Percentiles rank a stretch among this genome's conserved stretches.
Evolutionary conservation across 2,797 vertebrate species (phyloP).

Genomic region (Rhynchotus rufescens): DNA sequence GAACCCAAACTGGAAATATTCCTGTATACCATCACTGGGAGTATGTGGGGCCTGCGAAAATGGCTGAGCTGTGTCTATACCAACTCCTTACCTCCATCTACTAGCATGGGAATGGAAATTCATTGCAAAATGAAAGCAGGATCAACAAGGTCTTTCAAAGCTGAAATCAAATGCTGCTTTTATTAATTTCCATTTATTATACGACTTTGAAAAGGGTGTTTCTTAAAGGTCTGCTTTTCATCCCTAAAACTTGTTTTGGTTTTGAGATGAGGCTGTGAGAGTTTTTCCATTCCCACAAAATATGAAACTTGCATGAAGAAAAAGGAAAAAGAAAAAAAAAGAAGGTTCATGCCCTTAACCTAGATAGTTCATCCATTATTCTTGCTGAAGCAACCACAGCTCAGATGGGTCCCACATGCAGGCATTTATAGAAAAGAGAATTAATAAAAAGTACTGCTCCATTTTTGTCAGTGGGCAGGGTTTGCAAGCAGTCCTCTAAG

Average conservation of each 20-base stretch:
- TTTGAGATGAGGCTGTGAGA: not conserved
- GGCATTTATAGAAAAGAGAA: not conserved
- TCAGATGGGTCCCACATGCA: not conserved
- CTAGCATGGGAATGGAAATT: not conserved
- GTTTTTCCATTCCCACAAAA: not conserved
- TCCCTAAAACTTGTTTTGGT: not conserved
- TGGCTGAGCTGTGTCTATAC: not conserved
- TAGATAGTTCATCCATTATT: not conserved
- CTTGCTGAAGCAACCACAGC: not conserved
- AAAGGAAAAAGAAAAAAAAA: not conserved
- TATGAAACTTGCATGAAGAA: not conserved
- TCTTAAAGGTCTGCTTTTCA: not conserved
- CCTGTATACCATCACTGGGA: not conserved
- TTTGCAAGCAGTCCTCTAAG: not conserved
- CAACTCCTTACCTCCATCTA: not conserved
- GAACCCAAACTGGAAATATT: constrained; percentile 7
- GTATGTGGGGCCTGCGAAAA: not conserved
- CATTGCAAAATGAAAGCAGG: not conserved
- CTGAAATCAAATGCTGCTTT: not conserved
- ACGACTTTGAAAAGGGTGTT: not conserved
- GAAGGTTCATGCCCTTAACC: not conserved
- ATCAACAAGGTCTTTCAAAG: not conserved
- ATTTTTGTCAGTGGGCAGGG: not conserved
- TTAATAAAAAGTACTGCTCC: not conserved
- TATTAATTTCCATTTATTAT: not conserved